Percentiles rank a stretch among this genome's conserved stretches.
Conservation (phyloP, 64 coral and sea anemone species). For the Porites lutea region DNA sequence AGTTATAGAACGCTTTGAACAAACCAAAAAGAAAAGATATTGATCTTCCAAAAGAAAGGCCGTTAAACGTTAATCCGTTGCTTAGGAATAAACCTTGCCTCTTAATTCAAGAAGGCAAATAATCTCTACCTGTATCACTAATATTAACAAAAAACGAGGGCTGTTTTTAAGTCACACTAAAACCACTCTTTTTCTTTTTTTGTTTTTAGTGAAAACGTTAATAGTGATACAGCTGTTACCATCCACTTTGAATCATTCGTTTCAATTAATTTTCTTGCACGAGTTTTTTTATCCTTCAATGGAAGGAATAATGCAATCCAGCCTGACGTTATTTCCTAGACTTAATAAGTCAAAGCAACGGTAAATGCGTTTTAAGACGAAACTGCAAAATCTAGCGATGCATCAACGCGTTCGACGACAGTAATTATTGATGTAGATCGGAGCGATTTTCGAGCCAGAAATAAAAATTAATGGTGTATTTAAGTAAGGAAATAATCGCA, state of each 20-base stretch:
- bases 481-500: neutral
- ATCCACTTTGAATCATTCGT: conserved; percentile 35
- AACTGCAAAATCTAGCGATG: neutral
- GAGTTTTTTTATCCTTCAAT: neutral
- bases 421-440: neutral
- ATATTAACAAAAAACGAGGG: conserved; percentile 16
- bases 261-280: conserved; percentile 12
- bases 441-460: neutral
- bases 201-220: conserved; percentile 4
- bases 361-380: neutral
- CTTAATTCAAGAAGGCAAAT: neutral
- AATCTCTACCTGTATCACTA: neutral
- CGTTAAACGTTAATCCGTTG: conserved; percentile 20
- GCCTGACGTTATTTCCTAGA: neutral
- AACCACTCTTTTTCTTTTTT: neutral
- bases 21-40: conserved; percentile 21
- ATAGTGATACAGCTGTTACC: conserved; percentile 5
- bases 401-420: neutral
- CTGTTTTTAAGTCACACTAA: neutral
- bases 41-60: neutral
- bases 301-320: neutral
- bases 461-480: neutral
- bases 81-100: conserved; percentile 2
- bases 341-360: neutral
- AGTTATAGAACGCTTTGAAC: conserved; percentile 1